Evolutionary conservation across 2,888 invertebrate genomes (phyloP), one percentile per base, ranked within the genome.

Genomic region (Lasioglossum malachurum): DNA sequence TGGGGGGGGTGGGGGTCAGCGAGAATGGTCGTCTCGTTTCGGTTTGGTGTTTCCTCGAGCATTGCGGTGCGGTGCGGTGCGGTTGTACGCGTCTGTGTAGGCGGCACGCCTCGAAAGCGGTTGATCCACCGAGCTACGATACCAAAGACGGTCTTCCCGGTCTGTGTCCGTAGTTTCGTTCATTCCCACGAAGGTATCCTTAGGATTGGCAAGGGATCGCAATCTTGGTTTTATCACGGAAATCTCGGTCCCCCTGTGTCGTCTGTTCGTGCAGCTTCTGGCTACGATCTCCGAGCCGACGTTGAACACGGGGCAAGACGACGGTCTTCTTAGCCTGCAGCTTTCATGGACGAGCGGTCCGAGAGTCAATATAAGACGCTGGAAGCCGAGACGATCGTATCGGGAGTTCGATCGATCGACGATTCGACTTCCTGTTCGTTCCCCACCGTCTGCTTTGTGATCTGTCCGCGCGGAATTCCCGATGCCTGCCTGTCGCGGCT

Each of bases 221-320:
- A 91, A 92, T 93, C 90, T 91, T 88, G 82, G 88, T 88, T 92
- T 92, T 92, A 92, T 92, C 93, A 81, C 87, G 80, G 82, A 86
- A 80, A 88, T 89, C 83, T 82, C 35, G 31, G 75, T 49, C 46
- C 44, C 27, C 67, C 71, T 38, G 82, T 72, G 74, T 82, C 83
- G 80, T 76, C 75, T 81, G 78, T 41, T 78, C 76, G 79, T 73
- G 74, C 78, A 77, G 71, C 87, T 85, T 75, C 79, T 64, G 78
- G 64, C 77, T 86, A 80, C 78, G 71, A 81, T 86, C 83, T 83
- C 67, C 67, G 81, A 64, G 67, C 71, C 46, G 64, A 31, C 64
- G 64, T 31, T 27, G 64, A 64, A 35, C 64, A 35, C 64, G n/a
- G 57, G 57, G 57, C 57, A 27, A 72, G 57, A 75, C 73, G 75